Base-by-base conservation (phyloP, 2,113 vertebrate species). In the Apaloderma vittatum region DNA sequence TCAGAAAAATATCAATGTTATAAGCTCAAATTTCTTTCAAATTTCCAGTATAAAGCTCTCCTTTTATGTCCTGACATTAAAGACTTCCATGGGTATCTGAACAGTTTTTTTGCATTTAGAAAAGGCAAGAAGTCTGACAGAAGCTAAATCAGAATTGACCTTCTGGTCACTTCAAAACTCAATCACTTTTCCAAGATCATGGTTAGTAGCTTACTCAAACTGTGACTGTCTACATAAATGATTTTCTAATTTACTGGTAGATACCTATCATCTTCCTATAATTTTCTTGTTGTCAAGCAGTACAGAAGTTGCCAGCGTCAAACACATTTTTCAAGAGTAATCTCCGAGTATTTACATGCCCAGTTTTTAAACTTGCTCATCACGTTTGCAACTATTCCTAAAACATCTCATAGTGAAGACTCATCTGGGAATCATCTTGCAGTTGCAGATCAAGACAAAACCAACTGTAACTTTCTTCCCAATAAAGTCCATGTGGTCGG, bases 51-150 rank as follows among this genome's bases (percentile, higher is more conserved):
- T n/a, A 59, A 90, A 92, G 51, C 84, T 96, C 79, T 80, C 43
- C 62, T 81, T 94, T 92, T 92, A 90, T 89, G 71, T 87, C 48
- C 73, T 74, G 86, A 89, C 91, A 73, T 85, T 92, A 90, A 88
- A 94, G 72, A n/a, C 80, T 81, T 93, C 80, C 62, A 72, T 24
- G 18, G 43, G 20, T 65, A 80, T 68, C 36, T 84, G 85, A 84
- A 54, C 15, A 52, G 18, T 68, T 96, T 40, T 40, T 40, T 68
- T 81, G 86, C 92, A 95, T 94, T 88, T 92, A 48, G 92, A 91
- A 93, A 71, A 68, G 68, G 71, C 83, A 80, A 75, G n/a, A 51
- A 62, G 62, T 87, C 15, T 58, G 59, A 77, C 26, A 20, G 43
- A 79, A 85, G 46, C 32, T 78, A 75, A 78, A 91, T 57, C 88